Evolutionary conservation across 2,797 vertebrate genomes (phyloP).

Genomic region (Sebastes wilsoni): DNA sequence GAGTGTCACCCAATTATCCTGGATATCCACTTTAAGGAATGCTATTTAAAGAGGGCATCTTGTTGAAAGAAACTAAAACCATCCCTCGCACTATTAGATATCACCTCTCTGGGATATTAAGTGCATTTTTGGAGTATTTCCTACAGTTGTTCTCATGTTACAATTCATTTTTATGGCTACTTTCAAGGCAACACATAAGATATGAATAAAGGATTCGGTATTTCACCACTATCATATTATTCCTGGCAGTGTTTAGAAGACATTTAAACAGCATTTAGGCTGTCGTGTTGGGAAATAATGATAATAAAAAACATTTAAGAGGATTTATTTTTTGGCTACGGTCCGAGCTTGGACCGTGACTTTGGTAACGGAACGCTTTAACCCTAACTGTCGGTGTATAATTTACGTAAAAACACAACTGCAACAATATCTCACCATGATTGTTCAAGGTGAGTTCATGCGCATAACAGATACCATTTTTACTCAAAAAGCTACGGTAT

Average conservation of each 20-base stretch:
- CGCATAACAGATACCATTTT: not conserved
- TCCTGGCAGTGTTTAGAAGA: not conserved
- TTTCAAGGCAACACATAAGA: not conserved
- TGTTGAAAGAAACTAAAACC: constrained; percentile 24
- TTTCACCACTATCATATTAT: not conserved
- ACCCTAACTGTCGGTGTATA: not conserved
- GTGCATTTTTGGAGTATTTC: not conserved
- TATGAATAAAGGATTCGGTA: not conserved
- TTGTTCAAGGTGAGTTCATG: not conserved
- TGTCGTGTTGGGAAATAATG: not conserved
- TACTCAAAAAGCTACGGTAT: fast-evolving
- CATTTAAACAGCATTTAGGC: constrained; percentile 1
- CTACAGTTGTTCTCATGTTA: not conserved
- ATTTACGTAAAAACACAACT: not conserved
- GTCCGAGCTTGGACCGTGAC: not conserved
- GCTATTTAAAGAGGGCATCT: constrained; percentile 27
- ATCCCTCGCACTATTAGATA: not conserved
- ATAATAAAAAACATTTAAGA: not conserved
- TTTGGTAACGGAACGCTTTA: not conserved
- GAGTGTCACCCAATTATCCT: constrained; percentile 51
- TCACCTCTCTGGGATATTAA: constrained; percentile 6
- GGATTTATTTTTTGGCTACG: not conserved
- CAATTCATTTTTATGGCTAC: constrained; percentile 5
- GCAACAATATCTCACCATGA: not conserved
- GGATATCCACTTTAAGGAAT: constrained; percentile 32